Evolutionary conservation across 1,140 invertebrate genomes (phyloP).

Genomic region (Pogonomyrmex californicus): DNA sequence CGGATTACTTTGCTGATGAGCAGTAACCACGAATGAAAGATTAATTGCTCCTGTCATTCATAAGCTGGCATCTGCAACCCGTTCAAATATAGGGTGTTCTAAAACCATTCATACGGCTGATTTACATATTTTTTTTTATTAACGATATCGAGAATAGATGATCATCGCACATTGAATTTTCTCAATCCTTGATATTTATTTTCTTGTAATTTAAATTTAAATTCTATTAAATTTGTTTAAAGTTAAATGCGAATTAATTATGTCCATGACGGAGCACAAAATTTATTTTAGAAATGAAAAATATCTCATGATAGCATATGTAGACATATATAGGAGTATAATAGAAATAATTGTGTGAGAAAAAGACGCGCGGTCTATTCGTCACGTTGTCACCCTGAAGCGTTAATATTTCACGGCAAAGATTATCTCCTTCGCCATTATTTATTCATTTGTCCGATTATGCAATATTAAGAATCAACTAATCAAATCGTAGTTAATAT

Average conservation of each 20-base stretch:
- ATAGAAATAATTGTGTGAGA: background rate
- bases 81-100: background rate
- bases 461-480: background rate
- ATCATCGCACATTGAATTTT: background rate
- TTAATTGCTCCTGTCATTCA: slow-evolving; percentile 16
- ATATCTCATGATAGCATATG: background rate
- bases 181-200: background rate
- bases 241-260: background rate
- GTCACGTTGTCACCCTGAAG: slow-evolving; percentile 15
- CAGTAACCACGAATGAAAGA: slow-evolving; percentile 35
- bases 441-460: slow-evolving; percentile 23
- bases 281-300: background rate
- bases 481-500: background rate
- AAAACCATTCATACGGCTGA: background rate
- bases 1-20: slow-evolving; percentile 42
- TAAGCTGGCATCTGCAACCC: background rate
- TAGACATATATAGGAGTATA: background rate
- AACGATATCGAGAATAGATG: background rate
- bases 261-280: background rate
- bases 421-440: background rate
- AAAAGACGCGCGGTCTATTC: background rate
- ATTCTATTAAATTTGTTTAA: background rate
- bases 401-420: slow-evolving; percentile 32
- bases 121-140: background rate
- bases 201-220: background rate